These are phyloP conservation scores for Caiman crocodilus DNA, from an alignment of 2,797 vertebrate species.

Conservation along the genomic window DNA sequence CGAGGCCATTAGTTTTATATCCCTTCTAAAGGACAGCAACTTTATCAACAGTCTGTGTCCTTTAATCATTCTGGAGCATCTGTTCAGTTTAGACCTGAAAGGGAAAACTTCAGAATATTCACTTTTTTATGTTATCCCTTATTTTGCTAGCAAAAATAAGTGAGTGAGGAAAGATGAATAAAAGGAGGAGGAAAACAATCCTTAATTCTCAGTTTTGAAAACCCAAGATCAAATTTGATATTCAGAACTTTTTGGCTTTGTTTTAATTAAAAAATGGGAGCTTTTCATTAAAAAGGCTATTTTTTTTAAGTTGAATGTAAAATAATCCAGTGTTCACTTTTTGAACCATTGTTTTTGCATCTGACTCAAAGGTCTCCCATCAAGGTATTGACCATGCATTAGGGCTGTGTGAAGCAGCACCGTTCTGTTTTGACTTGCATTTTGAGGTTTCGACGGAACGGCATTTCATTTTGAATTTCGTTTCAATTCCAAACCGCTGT, in stretches of 20 bases:
- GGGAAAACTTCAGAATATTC: not conserved
- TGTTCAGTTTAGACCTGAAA: too few relatives aligned
- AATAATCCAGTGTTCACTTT: slow-evolving; percentile 15
- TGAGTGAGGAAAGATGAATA: too few relatives aligned
- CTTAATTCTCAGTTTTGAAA: not conserved
- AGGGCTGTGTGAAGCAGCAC: too few relatives aligned
- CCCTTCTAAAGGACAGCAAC: too few relatives aligned
- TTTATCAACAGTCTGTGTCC: too few relatives aligned
- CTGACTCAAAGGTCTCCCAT: fast-evolving
- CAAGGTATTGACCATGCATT: fast-evolving
- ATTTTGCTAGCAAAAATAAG: not conserved
- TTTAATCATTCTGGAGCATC: too few relatives aligned
- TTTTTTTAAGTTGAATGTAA: not conserved
- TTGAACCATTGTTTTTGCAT: not conserved
- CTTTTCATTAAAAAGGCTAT: not conserved
- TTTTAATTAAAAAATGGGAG: not conserved
- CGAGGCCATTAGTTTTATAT: too few relatives aligned
- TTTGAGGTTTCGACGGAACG: too few relatives aligned
- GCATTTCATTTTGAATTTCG: too few relatives aligned
- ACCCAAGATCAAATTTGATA: slow-evolving; percentile 3
- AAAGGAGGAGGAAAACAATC: not conserved
- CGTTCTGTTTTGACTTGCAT: too few relatives aligned
- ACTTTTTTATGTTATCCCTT: not conserved
- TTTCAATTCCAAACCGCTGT: too few relatives aligned
- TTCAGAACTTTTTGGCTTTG: not conserved